Evolutionary conservation across 2,888 invertebrate species (phyloP).

Genomic region (Caenorhabditis imperialis): DNA sequence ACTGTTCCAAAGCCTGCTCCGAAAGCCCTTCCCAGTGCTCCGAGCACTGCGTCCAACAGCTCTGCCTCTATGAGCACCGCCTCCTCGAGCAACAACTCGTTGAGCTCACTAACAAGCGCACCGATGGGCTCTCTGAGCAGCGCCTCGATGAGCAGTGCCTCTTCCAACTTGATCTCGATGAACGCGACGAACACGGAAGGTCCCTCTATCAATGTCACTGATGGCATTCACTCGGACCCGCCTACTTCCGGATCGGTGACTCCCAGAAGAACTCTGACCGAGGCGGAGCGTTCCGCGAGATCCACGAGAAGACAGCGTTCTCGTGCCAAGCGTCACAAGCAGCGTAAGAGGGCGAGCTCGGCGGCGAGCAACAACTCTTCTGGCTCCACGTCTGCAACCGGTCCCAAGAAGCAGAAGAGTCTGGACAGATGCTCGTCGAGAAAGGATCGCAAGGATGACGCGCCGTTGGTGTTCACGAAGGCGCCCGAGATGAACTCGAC

Average conservation of each 20-base stretch:
- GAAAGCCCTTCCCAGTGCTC: too few species aligned
- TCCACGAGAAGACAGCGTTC: constrained; percentile 17
- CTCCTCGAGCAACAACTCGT: too few species aligned
- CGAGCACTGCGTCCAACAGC: too few species aligned
- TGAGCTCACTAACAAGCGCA: too few species aligned
- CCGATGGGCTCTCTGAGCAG: neutral
- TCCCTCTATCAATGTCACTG: too few species aligned
- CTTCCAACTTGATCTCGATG: too few species aligned
- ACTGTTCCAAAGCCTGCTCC: too few species aligned
- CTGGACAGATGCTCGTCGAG: constrained; percentile 5
- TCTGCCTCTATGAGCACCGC: too few species aligned
- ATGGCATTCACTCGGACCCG: neutral
- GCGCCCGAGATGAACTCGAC: constrained; percentile 4
- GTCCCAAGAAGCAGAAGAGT: constrained; percentile 5
- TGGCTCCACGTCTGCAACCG: neutral
- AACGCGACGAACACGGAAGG: too few species aligned
- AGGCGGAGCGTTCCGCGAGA: neutral
- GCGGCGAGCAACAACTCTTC: neutral
- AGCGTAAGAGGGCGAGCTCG: constrained; percentile 1
- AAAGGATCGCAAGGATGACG: constrained; percentile 5
- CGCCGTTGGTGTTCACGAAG: constrained; percentile 11
- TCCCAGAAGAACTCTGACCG: too few species aligned
- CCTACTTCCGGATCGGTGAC: neutral
- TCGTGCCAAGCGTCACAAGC: constrained; percentile 17
- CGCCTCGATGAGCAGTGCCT: neutral